Conservation (phyloP, 2,888 invertebrate species). For the Pristionchus fissidentatus region DNA sequence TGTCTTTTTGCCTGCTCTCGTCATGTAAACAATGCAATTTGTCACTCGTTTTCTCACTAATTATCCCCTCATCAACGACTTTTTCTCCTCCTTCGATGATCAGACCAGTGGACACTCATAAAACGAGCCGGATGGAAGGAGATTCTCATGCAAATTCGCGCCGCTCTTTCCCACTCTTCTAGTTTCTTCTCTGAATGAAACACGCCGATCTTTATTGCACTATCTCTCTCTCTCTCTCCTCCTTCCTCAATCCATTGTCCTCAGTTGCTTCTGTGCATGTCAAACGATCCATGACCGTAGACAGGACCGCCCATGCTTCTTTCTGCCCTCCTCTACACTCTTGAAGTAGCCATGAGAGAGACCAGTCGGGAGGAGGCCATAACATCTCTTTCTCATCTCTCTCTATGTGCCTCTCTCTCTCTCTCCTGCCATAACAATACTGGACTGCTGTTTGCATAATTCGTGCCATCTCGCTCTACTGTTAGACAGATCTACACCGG, state of each 20-base stretch:
- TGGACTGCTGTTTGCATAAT: conserved; percentile 21
- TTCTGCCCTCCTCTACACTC: too few relatives aligned
- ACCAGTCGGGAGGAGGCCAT: not conserved
- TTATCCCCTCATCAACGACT: conserved; percentile 17
- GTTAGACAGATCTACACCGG: conserved; percentile 24
- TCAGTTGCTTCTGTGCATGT: conserved; percentile 26
- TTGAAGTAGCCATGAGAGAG: not conserved
- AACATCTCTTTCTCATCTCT: conserved; percentile 34
- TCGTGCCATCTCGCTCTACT: conserved; percentile 30
- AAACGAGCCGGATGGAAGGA: conserved; percentile 16
- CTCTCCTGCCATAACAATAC: too few relatives aligned
- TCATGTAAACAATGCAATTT: too few relatives aligned
- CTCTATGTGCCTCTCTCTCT: too few relatives aligned
- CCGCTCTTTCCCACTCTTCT: not conserved
- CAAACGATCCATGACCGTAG: conserved; percentile 30
- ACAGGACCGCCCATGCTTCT: conserved; percentile 21
- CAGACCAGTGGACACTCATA: conserved; percentile 15
- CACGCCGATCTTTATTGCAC: conserved; percentile 36
- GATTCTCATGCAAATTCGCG: conserved; percentile 12
- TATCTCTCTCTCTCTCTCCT: too few relatives aligned
- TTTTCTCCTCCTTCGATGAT: conserved; percentile 11
- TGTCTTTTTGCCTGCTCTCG: too few relatives aligned
- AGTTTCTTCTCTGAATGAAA: conserved; percentile 20
- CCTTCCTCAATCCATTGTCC: conserved; percentile 9
- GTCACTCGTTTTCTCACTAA: conserved; percentile 21